Conservation (phyloP, 2,113 vertebrate genomes). For the Gallinago jamesoni region DNA sequence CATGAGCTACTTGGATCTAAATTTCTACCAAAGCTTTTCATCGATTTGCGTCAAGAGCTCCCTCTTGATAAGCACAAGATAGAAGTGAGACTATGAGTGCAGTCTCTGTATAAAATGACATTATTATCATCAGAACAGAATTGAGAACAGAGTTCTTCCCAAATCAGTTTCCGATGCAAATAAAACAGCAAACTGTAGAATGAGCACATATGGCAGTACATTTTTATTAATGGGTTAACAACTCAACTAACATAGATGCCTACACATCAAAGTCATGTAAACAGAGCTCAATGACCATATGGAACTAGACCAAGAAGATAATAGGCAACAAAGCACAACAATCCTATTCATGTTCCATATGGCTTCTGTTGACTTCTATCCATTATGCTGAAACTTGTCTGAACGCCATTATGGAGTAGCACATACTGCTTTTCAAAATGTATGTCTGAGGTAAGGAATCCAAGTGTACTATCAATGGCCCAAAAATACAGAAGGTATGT, state of each 20-base stretch:
- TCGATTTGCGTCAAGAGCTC: not conserved
- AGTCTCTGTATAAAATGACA: not conserved
- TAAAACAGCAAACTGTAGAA: not conserved
- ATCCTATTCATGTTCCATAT: conserved; percentile 6
- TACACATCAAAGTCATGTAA: conserved; percentile 23
- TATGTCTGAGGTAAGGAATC: not conserved
- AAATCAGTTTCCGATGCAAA: not conserved
- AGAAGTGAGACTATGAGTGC: not conserved
- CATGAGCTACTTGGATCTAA: not conserved
- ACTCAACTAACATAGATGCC: not conserved
- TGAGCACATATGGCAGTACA: conserved; percentile 16
- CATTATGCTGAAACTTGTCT: not conserved
- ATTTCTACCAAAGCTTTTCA: not conserved
- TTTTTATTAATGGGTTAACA: conserved; percentile 43
- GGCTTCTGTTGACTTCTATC: not conserved
- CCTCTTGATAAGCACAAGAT: not conserved
- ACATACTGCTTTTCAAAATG: not conserved
- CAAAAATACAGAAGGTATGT: not conserved
- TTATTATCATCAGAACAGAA: not conserved
- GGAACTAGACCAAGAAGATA: not conserved
- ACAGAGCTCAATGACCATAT: conserved; percentile 24
- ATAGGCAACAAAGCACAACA: conserved; percentile 20
- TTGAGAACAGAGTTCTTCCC: not conserved
- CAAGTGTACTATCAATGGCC: not conserved
- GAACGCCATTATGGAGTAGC: not conserved